These are phyloP conservation scores for Piezodorus guildinii DNA, from an alignment of 1,140 invertebrate genomes.

Conservation along the genomic window DNA sequence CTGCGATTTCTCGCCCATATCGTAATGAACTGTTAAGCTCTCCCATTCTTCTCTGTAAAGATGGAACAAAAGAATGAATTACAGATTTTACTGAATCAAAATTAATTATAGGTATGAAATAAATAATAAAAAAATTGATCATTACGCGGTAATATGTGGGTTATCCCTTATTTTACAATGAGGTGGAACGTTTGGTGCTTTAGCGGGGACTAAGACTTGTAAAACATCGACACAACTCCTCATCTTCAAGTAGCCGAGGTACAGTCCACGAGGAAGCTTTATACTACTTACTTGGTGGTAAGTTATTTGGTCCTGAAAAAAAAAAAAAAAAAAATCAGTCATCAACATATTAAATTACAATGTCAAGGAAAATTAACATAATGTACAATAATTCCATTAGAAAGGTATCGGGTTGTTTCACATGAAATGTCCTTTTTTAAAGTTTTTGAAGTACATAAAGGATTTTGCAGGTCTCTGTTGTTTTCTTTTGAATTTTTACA, in stretches of 20 bases:
- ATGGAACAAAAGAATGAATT: neutral
- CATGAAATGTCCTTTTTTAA: too few relatives aligned
- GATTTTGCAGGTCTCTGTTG: too few relatives aligned
- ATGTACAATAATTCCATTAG: too few relatives aligned
- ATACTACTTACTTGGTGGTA: conserved; percentile 81
- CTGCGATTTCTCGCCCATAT: conserved; percentile 26
- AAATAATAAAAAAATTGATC: conserved; percentile 29
- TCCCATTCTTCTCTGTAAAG: conserved; percentile 80
- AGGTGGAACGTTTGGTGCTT: conserved; percentile 84
- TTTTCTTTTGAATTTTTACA: too few relatives aligned
- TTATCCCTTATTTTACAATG: conserved; percentile 86
- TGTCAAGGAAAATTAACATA: too few relatives aligned
- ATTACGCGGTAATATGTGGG: conserved; percentile 87
- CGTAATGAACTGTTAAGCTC: conserved; percentile 43
- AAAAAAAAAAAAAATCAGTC: conserved; percentile 25
- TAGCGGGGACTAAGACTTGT: conserved; percentile 80
- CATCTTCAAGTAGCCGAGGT: conserved; percentile 90
- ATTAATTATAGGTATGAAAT: neutral
- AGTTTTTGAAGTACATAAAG: too few relatives aligned
- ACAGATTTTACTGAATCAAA: neutral
- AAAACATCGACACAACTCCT: conserved; percentile 89
- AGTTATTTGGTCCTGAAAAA: conserved; percentile 78
- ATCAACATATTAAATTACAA: too few relatives aligned
- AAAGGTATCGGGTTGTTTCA: too few relatives aligned
- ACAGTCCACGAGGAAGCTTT: conserved; percentile 71